Conservation (phyloP, 2,113 vertebrate genomes). For the Hemiprocne comata region DNA sequence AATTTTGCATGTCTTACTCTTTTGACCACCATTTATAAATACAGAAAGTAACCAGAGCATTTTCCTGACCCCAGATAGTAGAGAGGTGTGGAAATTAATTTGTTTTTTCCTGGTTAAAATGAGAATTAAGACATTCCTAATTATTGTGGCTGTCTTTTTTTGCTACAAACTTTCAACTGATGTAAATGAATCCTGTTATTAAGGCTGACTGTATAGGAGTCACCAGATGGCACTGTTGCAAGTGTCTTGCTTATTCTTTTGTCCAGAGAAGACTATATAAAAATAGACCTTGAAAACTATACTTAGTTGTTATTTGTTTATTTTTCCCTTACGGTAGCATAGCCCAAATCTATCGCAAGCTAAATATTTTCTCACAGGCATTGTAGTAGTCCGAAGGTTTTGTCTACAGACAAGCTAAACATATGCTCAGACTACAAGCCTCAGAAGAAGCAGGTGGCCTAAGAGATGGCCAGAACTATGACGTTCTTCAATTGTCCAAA, state of each 20-base stretch:
- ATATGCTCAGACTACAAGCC: neutral
- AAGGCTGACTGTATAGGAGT: neutral
- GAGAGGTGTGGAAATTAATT: neutral
- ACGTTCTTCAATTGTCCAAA: neutral
- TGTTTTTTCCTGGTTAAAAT: neutral
- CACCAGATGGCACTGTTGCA: conserved; percentile 61
- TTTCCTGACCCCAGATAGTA: neutral
- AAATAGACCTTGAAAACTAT: neutral
- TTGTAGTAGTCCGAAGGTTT: neutral
- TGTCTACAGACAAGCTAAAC: neutral
- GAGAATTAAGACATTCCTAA: neutral
- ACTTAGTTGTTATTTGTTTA: neutral
- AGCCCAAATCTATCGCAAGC: neutral
- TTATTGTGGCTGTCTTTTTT: neutral
- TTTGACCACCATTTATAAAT: neutral
- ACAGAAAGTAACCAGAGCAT: neutral
- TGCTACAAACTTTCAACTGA: neutral
- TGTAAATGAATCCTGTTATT: neutral
- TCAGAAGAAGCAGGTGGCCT: neutral
- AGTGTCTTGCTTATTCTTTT: conserved; percentile 14
- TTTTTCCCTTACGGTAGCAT: neutral
- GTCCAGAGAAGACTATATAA: neutral
- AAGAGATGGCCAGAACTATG: neutral
- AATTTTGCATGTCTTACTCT: neutral
- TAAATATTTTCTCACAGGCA: neutral